A percentile compares a stretch with the other conserved stretches of the same genome.
Evolutionary conservation across 2,113 vertebrate species (phyloP).

Genomic region (Sminthopsis crassicaudata): DNA sequence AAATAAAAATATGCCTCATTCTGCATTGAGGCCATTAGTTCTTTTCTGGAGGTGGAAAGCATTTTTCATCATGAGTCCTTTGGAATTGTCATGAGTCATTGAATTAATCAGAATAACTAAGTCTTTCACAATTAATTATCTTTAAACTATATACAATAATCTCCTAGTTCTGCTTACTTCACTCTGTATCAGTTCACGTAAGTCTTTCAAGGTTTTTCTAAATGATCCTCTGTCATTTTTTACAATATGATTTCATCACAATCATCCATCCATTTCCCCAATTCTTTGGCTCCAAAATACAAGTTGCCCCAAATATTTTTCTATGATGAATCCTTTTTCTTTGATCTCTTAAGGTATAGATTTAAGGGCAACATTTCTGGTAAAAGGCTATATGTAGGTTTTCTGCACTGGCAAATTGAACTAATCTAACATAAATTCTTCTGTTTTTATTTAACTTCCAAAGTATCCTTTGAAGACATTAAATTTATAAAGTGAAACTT

Average conservation of each 20-base stretch:
- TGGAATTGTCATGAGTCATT: background rate
- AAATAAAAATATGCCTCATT: background rate
- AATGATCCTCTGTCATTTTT: background rate
- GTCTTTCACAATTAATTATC: background rate
- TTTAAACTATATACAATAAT: background rate
- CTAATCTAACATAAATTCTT: too few relatives aligned
- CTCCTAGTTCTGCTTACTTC: background rate
- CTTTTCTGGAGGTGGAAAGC: background rate
- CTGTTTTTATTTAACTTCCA: too few relatives aligned
- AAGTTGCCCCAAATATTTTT: background rate
- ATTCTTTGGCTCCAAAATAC: background rate
- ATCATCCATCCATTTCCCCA: background rate
- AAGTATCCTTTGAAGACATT: too few relatives aligned
- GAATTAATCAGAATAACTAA: background rate
- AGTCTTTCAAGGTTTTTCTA: background rate
- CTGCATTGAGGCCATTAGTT: background rate
- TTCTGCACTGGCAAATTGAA: too few relatives aligned
- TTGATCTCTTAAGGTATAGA: background rate
- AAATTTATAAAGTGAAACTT: too few relatives aligned
- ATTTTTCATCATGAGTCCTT: background rate
- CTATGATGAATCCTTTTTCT: background rate
- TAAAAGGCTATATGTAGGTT: background rate
- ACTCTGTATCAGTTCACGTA: background rate
- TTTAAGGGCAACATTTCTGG: background rate
- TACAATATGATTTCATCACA: background rate